Base-by-base conservation (phyloP, 1,140 invertebrate genomes). In the Epicauta chinensis region DNA sequence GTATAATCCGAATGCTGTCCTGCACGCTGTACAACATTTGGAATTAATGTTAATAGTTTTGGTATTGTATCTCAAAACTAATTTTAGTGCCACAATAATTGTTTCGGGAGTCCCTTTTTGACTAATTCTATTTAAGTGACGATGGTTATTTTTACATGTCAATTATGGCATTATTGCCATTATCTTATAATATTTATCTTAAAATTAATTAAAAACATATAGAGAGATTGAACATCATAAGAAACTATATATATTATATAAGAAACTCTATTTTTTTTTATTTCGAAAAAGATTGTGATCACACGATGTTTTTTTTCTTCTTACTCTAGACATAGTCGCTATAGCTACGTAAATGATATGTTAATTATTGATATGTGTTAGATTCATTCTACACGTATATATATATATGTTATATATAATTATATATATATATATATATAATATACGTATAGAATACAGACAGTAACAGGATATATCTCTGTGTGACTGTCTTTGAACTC, bases 61-160 rank as follows among this genome's bases (percentile, higher is more conserved):
- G 42, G 13, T 46, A 14, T 5, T 23, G 2, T 23, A 23, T 23
- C 7, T 23, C 7, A 23, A 5, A 23, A 38, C 30, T 31, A 23
- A 31, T 34, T n/a, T 51, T 60, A 62, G 61, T 65, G 61, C 62
- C 62, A 58, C 59, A 62, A 36, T 66, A 66, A 66, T 63, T 66
- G 61, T 62, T 56, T 53, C 55, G 56, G 61, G 58, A 63, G 60
- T 64, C 58, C 32, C 50, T 15, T 11, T 15, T 51, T 54, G n/a
- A 51, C 44, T 49, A 53, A 23, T 23, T 51, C 31, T 36, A 41
- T 41, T 5, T 36, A 51, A 45, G 47, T 54, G 30, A 51, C 23
- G 23, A 23, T 23, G 23, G 23, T 23, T 23, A n/a, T n/a, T 23
- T 23, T 5, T 46, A 16, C 17, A 40, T 40, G 3, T 23, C 45